These are phyloP conservation scores for Oligia fasciuncula DNA, from an alignment of 2,888 invertebrate species.

Conservation along the genomic window DNA sequence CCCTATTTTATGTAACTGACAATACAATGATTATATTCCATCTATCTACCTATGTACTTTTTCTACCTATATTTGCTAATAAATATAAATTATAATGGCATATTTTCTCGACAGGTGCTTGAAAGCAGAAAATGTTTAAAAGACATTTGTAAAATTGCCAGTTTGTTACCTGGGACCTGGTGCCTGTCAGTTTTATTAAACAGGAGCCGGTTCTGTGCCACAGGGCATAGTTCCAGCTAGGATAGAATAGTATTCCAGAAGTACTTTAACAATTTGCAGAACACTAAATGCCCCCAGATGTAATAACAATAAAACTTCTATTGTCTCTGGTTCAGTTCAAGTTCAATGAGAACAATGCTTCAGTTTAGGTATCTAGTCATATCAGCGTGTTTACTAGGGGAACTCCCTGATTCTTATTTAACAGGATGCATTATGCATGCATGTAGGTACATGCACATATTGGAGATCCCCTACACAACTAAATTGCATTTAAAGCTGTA, in stretches of 20 bases:
- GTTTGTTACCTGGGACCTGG: no score
- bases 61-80: neutral
- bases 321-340: no score
- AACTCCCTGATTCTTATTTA: conserved; percentile 11
- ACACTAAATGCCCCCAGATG: no score
- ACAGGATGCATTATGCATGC: neutral
- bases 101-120: neutral
- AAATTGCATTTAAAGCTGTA: neutral
- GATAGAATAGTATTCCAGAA: neutral
- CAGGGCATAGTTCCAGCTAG: neutral
- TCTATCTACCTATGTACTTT: neutral
- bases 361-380: no score
- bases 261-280: neutral
- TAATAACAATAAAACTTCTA: no score
- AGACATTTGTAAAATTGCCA: neutral
- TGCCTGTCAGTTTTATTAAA: neutral
- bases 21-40: neutral
- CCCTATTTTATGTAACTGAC: neutral
- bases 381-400: neutral
- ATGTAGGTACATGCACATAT: neutral
- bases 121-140: neutral
- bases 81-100: neutral
- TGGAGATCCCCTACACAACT: neutral
- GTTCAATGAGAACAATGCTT: no score
- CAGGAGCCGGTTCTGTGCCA: no score